These are phyloP conservation scores for Xenopus borealis DNA, from an alignment of 2,113 vertebrate species.

Conservation along the genomic window DNA sequence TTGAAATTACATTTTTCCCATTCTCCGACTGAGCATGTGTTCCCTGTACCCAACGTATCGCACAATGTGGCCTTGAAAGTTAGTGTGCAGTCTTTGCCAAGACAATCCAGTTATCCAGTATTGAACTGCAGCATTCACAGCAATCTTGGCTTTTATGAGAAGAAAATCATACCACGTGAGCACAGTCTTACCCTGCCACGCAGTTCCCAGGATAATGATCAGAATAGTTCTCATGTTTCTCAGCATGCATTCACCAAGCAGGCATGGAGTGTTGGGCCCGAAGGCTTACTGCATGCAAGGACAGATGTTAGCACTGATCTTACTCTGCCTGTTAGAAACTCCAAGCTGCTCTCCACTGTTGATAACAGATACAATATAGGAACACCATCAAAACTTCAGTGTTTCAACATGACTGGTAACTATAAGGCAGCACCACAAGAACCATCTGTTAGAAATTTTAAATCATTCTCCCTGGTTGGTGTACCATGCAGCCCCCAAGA, in stretches of 20 bases:
- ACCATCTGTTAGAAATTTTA: slow-evolving; percentile 73
- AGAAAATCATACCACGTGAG: slow-evolving; percentile 62
- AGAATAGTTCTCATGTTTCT: slow-evolving; percentile 60
- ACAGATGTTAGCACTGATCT: slow-evolving; percentile 64
- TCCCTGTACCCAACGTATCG: slow-evolving; percentile 92
- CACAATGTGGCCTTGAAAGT: slow-evolving; percentile 94
- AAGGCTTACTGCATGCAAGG: slow-evolving; percentile 56
- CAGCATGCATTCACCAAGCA: slow-evolving; percentile 71
- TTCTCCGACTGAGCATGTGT: slow-evolving; percentile 89
- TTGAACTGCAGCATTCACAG: slow-evolving; percentile 94
- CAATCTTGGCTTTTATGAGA: slow-evolving; percentile 76
- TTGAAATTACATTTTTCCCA: slow-evolving; percentile 92
- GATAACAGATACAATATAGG: slow-evolving; percentile 67
- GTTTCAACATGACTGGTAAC: slow-evolving; percentile 64
- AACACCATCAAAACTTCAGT: slow-evolving; percentile 62
- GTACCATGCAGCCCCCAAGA: slow-evolving; percentile 63
- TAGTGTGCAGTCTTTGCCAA: slow-evolving; percentile 91
- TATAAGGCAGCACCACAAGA: slow-evolving; percentile 65
- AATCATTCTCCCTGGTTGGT: slow-evolving; percentile 78
- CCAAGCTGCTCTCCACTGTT: slow-evolving; percentile 70
- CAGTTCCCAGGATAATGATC: slow-evolving; percentile 52
- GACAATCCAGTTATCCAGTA: slow-evolving; percentile 91
- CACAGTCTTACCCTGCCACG: slow-evolving; percentile 52
- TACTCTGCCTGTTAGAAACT: slow-evolving; percentile 68
- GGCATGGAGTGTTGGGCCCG: slow-evolving; percentile 64